Evolutionary conservation across 2,888 invertebrate species (phyloP).

Genomic region (Cybosia mesomella): DNA sequence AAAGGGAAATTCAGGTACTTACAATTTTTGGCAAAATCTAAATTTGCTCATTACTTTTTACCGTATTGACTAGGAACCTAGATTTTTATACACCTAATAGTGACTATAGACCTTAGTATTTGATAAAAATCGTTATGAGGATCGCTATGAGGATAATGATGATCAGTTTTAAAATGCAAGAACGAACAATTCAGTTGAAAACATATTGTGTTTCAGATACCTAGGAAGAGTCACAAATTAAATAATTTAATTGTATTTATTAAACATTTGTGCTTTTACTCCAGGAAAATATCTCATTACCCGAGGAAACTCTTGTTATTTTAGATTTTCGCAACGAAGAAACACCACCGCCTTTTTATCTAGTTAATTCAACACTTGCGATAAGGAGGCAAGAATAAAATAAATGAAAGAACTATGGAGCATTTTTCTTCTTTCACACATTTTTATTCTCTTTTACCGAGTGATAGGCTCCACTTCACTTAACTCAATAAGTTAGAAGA

Average conservation of each 20-base stretch:
- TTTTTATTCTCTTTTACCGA: neutral
- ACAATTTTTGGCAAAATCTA: too few species aligned
- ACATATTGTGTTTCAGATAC: neutral
- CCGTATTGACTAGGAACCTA: too few species aligned
- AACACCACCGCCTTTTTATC: neutral
- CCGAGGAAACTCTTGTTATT: neutral
- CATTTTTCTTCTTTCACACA: conserved; percentile 1
- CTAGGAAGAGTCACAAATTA: neutral
- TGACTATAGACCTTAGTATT: too few species aligned
- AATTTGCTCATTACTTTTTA: too few species aligned
- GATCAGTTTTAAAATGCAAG: neutral
- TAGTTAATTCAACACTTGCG: neutral
- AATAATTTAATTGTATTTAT: neutral
- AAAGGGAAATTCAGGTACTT: too few species aligned
- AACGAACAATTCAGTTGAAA: neutral
- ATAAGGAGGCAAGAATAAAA: too few species aligned
- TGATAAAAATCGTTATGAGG: too few species aligned
- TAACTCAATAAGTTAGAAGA: conserved; percentile 7
- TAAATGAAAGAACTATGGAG: too few species aligned
- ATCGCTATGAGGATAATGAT: too few species aligned
- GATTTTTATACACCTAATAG: too few species aligned
- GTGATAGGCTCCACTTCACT: conserved; percentile 1
- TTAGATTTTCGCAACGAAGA: neutral
- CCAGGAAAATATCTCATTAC: neutral
- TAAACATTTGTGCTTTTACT: neutral